Conservation (phyloP, 2,797 vertebrate species). For the Tokudaia tokunoshimensis region DNA sequence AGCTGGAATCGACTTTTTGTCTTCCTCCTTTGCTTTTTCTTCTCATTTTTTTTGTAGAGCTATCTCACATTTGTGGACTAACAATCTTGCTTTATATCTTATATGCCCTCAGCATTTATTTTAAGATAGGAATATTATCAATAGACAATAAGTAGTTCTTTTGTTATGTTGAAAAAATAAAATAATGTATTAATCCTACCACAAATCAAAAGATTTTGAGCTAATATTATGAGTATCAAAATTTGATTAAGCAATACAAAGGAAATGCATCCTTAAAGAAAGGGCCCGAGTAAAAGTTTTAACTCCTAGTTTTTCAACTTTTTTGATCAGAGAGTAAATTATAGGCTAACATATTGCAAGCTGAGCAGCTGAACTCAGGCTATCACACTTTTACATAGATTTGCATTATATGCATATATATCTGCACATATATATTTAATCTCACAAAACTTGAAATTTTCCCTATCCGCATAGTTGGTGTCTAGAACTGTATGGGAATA, state of each 20-base stretch:
- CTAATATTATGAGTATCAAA: conserved; percentile 29
- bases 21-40: background rate
- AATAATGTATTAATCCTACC: background rate
- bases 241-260: conserved; percentile 25
- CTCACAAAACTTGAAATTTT: conserved; percentile 43
- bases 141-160: background rate
- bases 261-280: background rate
- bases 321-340: conserved; percentile 57
- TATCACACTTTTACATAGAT: conserved; percentile 37
- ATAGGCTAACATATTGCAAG: conserved; percentile 56
- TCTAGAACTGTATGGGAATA: conserved; percentile 35
- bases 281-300: background rate
- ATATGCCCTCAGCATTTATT: conserved; percentile 77
- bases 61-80: conserved; percentile 82
- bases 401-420: conserved; percentile 46
- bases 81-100: conserved; percentile 81
- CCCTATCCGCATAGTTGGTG: background rate
- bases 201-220: conserved; percentile 39
- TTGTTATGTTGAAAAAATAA: conserved; percentile 18
- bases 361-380: conserved; percentile 45
- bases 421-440: conserved; percentile 2
- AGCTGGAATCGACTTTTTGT: conserved; percentile 79
- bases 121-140: conserved; percentile 73
- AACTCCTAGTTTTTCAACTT: background rate
- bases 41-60: conserved; percentile 47